A percentile compares a stretch with the other conserved stretches of the same genome.
These are phyloP conservation scores for Brachyhypopomus gauderio DNA, from an alignment of 2,113 vertebrate genomes.

Conservation along the genomic window DNA sequence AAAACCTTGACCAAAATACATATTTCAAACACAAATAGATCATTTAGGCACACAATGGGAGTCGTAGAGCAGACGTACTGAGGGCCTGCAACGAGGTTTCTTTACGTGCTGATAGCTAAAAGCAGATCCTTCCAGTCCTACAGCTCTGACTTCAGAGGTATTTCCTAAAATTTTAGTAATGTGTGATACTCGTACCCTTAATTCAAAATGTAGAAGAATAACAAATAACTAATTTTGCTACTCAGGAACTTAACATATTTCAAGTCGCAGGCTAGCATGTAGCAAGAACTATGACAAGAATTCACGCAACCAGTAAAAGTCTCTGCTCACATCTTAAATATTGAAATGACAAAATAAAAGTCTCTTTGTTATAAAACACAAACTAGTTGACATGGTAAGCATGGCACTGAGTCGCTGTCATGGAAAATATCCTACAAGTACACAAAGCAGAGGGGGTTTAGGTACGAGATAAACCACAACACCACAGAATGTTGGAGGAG, in stretches of 20 bases:
- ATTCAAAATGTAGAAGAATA: background rate
- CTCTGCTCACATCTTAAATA: too few species aligned
- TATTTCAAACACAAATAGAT: slow-evolving; percentile 32
- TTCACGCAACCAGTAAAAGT: too few species aligned
- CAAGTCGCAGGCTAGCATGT: too few species aligned
- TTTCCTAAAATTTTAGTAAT: background rate
- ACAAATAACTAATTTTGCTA: background rate
- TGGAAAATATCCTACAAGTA: background rate
- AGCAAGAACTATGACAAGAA: too few species aligned
- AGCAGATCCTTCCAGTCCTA: background rate
- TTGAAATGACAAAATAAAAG: background rate
- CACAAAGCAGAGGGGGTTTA: background rate
- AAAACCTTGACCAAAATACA: slow-evolving; percentile 13
- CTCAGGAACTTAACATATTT: background rate
- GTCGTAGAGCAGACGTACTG: background rate
- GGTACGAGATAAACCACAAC: background rate
- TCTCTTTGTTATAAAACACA: background rate
- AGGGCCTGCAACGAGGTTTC: background rate
- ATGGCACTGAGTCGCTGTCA: background rate
- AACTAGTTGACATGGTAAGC: background rate
- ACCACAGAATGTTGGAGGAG: background rate
- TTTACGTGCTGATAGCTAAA: background rate
- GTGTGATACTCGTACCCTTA: background rate
- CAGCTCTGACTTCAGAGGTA: background rate
- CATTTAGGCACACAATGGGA: slow-evolving; percentile 19